A percentile compares a stretch with the other conserved stretches of the same genome.
Conservation (phyloP, 2,113 vertebrate species). For the Callaeas wilsoni region DNA sequence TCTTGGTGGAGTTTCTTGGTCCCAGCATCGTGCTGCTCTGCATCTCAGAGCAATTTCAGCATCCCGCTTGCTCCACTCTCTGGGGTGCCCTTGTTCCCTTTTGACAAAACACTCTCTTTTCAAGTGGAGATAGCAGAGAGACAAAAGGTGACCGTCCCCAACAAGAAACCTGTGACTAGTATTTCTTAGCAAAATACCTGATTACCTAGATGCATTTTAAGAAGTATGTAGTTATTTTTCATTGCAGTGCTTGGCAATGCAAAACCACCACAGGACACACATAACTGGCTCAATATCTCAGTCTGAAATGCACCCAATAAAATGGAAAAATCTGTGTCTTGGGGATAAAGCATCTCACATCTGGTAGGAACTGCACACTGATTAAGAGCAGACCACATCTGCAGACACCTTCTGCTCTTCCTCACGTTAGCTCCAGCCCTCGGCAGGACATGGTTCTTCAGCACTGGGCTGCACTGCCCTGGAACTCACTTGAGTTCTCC, state of each 20-base stretch:
- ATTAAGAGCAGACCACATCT: neutral
- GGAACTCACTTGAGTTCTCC: neutral
- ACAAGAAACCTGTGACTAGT: neutral
- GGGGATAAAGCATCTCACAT: neutral
- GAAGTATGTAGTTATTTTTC: neutral
- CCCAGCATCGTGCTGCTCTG: neutral
- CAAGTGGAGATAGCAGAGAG: neutral
- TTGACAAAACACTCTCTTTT: neutral
- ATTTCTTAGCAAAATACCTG: neutral
- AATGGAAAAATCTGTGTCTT: neutral
- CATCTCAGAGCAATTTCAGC: neutral
- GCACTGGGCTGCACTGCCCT: accelerated
- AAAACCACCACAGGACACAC: neutral
- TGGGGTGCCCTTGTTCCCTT: neutral
- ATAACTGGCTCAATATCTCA: neutral
- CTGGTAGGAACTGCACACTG: neutral
- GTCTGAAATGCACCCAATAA: neutral
- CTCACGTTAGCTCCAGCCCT: neutral
- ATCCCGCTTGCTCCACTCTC: neutral
- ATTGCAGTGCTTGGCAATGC: neutral
- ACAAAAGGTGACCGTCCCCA: neutral
- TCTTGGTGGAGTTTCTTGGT: neutral
- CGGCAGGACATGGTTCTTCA: neutral
- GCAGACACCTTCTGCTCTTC: neutral
- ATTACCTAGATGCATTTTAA: neutral